Base-by-base conservation (phyloP, 2,113 vertebrate genomes). In the Gnathonemus echidnorhynchus region DNA sequence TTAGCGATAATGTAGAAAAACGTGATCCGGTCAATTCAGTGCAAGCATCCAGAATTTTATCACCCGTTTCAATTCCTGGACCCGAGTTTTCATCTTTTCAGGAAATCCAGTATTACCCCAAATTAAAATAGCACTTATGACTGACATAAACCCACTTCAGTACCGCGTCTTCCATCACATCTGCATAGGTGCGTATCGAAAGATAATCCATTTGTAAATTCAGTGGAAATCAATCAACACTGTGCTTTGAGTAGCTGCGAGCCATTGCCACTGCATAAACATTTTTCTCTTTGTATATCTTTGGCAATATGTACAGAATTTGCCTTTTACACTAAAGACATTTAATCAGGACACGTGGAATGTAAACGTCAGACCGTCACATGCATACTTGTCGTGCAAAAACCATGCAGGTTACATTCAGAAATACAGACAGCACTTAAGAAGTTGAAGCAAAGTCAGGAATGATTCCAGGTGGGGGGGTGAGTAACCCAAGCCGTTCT, bases 371-470 rank as follows among this genome's bases (percentile, higher is more conserved):
- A 85, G 42, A 84, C 27, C 5, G 17, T 74, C 52, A 62, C 90
- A 90, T 90, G 87, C 90, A 90, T 80, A 46, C 48, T 70, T 21
- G 31, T 50, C 86, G 35, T 90, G 90, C 86, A 90, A 88, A 27
- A 85, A 88, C 31, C 89, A 90, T 90, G 89, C 89, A 45, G 46
- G 42, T 80, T 42, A 50, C 39, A 17, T n/a, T 90, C 62, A 27
- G 70, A 53, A 48, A 46, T 4, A 77, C 49, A 53, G 7, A 56
- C 56, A 45, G 21, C 89, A 88, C 31, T 27, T 19, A 88, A 88
- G 42, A 80, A 6, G 39, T 19, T 21, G 39, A 83, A 24, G 83
- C 45, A 5, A 42, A 80, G 35, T 7, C 31, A 80, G 35, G 17
- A 42, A 19, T 2, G 74, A 35, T 80, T 80, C 11, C 31, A 5